These are phyloP conservation scores for Epizoanthus fatuus DNA, from an alignment of 92 coral and sea anemone species.

Conservation along the genomic window DNA sequence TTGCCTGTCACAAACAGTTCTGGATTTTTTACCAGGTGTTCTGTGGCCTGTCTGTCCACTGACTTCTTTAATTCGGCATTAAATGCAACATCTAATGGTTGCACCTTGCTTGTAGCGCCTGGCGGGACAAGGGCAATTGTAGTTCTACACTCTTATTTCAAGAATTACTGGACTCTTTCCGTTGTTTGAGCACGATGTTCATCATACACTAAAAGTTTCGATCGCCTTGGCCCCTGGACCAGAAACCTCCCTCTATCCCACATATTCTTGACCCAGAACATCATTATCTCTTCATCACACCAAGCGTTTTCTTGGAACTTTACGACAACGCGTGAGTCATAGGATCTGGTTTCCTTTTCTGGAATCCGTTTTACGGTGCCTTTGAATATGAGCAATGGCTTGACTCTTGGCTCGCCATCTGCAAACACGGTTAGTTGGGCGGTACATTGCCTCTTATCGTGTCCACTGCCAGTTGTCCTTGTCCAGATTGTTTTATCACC, in stretches of 20 bases:
- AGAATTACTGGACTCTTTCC: conserved; percentile 43
- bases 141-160: conserved; percentile 25
- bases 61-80: conserved; percentile 56
- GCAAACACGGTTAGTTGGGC: conserved; percentile 58
- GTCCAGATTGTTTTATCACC: conserved; percentile 50
- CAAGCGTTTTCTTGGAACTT: conserved; percentile 67
- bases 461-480: conserved; percentile 45
- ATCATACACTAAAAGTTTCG: conserved; percentile 40
- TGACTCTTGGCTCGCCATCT: conserved; percentile 43
- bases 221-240: conserved; percentile 2
- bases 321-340: conserved; percentile 49
- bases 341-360: conserved; percentile 41
- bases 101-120: conserved; percentile 60
- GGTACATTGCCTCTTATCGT: conserved; percentile 53
- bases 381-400: conserved; percentile 58
- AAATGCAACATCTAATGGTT: conserved; percentile 57
- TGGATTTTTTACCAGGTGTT: conserved; percentile 44
- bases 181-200: conserved; percentile 48
- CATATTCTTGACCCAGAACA: conserved; percentile 44
- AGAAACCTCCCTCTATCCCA: conserved; percentile 28
- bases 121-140: conserved; percentile 42
- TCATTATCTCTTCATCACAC: conserved; percentile 57
- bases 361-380: conserved; percentile 54
- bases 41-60: conserved; percentile 36
- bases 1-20: conserved; percentile 54